Conservation (phyloP, 2,113 vertebrate genomes). For the Carettochelys insculpta region DNA sequence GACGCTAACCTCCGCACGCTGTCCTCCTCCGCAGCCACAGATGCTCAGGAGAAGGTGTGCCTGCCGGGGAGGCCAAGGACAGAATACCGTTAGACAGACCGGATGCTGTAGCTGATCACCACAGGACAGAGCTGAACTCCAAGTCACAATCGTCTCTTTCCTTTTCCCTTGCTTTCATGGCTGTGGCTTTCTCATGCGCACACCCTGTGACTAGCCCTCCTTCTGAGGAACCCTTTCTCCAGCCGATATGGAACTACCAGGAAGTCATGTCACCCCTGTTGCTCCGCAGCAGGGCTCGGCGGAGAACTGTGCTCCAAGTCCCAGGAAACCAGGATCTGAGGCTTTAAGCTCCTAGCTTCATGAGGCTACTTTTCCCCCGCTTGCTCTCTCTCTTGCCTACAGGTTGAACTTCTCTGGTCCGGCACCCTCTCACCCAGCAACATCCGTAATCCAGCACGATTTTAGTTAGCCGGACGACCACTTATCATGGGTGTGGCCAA, state of each 20-base stretch:
- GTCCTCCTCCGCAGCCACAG: background rate
- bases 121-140: background rate
- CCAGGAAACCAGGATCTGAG: background rate
- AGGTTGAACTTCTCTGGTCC: too few relatives aligned
- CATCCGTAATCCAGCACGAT: too few relatives aligned
- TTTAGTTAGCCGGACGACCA: too few relatives aligned
- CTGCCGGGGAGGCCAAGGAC: background rate
- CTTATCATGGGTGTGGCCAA: too few relatives aligned
- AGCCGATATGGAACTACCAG: background rate
- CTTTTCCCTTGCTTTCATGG: background rate
- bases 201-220: background rate
- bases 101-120: rapidly evolving
- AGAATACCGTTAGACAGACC: background rate
- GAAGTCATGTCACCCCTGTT: background rate
- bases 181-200: background rate
- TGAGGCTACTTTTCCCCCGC: background rate
- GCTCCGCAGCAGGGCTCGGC: background rate
- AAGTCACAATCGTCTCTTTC: background rate
- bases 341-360: background rate
- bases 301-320: background rate
- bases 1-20: background rate
- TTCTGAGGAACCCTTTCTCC: background rate
- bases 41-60: background rate
- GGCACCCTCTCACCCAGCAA: too few relatives aligned
- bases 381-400: background rate